Evolutionary conservation across 1,140 invertebrate species (phyloP), one percentile per base, ranked within the genome.

Genomic region (Heliconius hermathena): DNA sequence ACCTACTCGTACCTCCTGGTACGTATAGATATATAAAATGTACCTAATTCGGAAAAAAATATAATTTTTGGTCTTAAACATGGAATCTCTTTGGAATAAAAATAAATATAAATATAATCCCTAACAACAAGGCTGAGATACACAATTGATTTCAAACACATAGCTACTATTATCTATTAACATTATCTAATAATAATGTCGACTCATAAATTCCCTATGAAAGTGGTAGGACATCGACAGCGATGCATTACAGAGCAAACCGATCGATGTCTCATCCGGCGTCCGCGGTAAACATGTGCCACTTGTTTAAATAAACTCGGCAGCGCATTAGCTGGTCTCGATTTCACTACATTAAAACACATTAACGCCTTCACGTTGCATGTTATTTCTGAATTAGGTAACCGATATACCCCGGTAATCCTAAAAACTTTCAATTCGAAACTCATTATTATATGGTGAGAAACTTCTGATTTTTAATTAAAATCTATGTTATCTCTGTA

Each of bases 311-410:
- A 94, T 94, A 94, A 93, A 93, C 91, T 82, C 83, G 85, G 82
- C 89, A 79, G 82, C 89, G 91, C 92, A 94, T 94, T 94, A 94
- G 91, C 90, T 84, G 89, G 84, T 90, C 91, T 93, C 91, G 89
- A 92, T 94, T 94, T 90, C 93, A 93, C 91, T 91, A 93, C 91
- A 94, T 94, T 94, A 94, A 92, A 93, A 94, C 92, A 89, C 92
- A 94, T 94, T 94, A 94, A 94, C 92, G 91, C 90, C 88, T 90
- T 87, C 85, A 87, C 88, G 87, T 90, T 88, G 85, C 84, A 80
- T 90, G 89, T 91, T 92, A 92, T 93, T 93, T 93, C 86, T 88
- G 88, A 89, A 89, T 89, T 88, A 85, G 83, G 86, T 77, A 81
- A 78, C 72, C 73, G 76, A 81, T 74, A 76, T 74, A 38, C 71